A percentile compares a stretch with the other conserved stretches of the same genome.
These are phyloP conservation scores for Heptranchias perlo DNA, from an alignment of 2,113 vertebrate species.

Conservation along the genomic window DNA sequence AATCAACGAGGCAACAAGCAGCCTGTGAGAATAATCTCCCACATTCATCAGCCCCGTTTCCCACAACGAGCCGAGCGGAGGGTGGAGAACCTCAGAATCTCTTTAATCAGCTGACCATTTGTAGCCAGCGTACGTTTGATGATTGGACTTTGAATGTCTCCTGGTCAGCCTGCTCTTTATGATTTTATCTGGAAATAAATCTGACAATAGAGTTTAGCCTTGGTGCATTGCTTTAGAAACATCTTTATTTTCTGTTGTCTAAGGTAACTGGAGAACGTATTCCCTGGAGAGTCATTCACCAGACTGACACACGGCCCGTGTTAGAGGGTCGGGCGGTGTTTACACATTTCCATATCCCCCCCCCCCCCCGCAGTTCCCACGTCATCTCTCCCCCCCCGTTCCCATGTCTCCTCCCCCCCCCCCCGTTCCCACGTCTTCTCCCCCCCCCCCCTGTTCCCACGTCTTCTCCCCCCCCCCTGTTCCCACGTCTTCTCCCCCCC, in stretches of 20 bases:
- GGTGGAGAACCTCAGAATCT: neutral
- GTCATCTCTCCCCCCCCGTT: no score
- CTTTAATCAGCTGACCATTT: neutral
- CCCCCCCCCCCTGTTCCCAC: no score
- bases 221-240: neutral
- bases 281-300: no score
- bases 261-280: no score
- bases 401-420: no score
- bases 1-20: neutral
- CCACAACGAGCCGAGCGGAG: no score
- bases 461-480: no score
- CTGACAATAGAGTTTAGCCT: neutral
- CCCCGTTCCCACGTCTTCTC: no score
- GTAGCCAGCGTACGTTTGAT: neutral
- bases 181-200: conserved; percentile 30
- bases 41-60: no score
- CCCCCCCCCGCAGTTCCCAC: no score
- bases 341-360: no score
- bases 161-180: neutral
- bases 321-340: neutral
- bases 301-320: neutral
- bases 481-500: no score
- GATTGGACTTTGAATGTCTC: neutral
- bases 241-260: neutral
- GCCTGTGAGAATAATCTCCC: neutral